Base-by-base conservation (phyloP, 2,797 vertebrate species). In the Borostomias antarcticus region DNA sequence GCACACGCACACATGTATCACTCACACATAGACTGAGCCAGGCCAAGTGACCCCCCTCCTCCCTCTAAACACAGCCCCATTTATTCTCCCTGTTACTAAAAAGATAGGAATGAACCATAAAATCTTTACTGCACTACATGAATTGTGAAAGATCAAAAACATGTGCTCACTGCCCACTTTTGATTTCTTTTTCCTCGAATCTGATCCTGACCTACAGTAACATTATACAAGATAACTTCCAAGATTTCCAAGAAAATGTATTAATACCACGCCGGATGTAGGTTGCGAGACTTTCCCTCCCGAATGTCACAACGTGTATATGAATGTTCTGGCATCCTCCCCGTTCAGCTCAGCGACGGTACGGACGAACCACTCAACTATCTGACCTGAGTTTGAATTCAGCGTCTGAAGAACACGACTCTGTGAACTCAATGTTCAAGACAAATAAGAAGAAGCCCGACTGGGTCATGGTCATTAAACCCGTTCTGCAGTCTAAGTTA, bases 31-130 rank as follows among this genome's bases (percentile, higher is more conserved):
- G 50, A 54, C 58, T 40, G 61, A 51, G 57, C 33, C 68, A 53
- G 56, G 70, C 74, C 23, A 56, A 81, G 66, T 73, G 77, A 86
- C 77, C 77, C 60, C 13, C 35, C 25, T 58, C 58, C 58, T 68
- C 63, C 61, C 60, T 70, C 72, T 64, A 47, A 80, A 77, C 58
- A 57, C 19, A 58, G 57, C 1, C 51, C 68, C 63, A 81, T 85
- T 84, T 74, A 84, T 77, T 71, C 77, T 75, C 50, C 3, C 29
- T 63, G 69, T 85, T 77, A 65, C 75, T 84, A 82, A 87, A 89
- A 84, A 77, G 73, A 77, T 53, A 82, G 83, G 85, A 90, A 88
- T 84, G 83, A 84, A 73, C 75, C 63, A 82, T 84, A 87, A 88
- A 83, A 85, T 2, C 11, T 80, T 90, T 84, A 85, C 37, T 73